Evolutionary conservation across 2,888 invertebrate genomes (phyloP).

Genomic region (Morpho achilles): DNA sequence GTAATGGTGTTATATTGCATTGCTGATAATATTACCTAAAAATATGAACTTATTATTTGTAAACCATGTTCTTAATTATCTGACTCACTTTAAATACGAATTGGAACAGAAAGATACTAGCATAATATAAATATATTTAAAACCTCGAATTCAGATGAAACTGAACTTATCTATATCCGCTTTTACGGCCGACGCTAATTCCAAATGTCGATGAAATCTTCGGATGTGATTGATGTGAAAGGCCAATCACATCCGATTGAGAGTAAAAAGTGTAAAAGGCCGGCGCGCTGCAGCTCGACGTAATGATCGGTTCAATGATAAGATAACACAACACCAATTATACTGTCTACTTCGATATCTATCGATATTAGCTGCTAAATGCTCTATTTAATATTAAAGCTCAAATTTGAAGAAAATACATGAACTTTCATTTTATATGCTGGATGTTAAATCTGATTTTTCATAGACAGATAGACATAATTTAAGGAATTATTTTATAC

Average conservation of each 20-base stretch:
- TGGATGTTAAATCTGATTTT: too few relatives aligned
- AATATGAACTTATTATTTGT: too few relatives aligned
- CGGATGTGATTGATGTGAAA: constrained; percentile 29
- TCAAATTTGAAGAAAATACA: too few relatives aligned
- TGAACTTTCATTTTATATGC: too few relatives aligned
- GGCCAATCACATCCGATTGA: constrained; percentile 13
- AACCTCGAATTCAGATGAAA: neutral
- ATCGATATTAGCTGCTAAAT: constrained; percentile 15
- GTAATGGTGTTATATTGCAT: too few relatives aligned
- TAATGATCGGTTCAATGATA: constrained; percentile 23
- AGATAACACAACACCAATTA: constrained; percentile 32
- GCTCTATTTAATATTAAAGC: neutral
- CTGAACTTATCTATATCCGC: neutral
- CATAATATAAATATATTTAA: too few relatives aligned
- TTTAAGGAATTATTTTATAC: too few relatives aligned
- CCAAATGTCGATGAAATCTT: constrained; percentile 21
- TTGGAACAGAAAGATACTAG: too few relatives aligned
- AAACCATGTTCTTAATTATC: too few relatives aligned
- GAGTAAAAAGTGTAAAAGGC: constrained; percentile 24
- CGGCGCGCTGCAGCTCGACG: constrained; percentile 16
- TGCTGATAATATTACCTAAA: too few relatives aligned
- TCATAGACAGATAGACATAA: too few relatives aligned
- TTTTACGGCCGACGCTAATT: neutral
- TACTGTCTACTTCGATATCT: constrained; percentile 22
- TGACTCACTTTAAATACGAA: too few relatives aligned